These are phyloP conservation scores for Petrolisthes cinctipes DNA, from an alignment of 2,888 invertebrate genomes.

Conservation along the genomic window DNA sequence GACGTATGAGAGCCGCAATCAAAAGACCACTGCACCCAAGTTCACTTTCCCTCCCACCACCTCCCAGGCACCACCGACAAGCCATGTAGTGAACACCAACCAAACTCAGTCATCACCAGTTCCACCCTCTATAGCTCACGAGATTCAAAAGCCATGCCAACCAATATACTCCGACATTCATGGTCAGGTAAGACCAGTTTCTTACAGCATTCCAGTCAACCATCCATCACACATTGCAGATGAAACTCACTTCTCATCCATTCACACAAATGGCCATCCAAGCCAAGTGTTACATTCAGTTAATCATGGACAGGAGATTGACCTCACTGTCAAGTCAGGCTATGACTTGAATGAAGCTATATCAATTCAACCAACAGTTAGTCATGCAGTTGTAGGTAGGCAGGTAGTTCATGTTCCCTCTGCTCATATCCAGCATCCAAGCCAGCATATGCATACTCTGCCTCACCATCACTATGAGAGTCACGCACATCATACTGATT, in stretches of 20 bases:
- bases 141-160: slow-evolving; percentile 17
- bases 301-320: not conserved
- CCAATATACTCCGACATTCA: slow-evolving; percentile 11
- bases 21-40: not conserved
- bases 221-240: slow-evolving; percentile 1
- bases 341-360: not conserved
- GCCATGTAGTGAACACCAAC: not conserved
- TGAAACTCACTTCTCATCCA: not conserved
- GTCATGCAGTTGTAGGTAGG: not conserved
- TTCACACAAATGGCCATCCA: not conserved
- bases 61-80: slow-evolving; percentile 16
- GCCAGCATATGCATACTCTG: not conserved
- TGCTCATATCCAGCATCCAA: not conserved
- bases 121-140: slow-evolving; percentile 25
- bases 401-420: not conserved
- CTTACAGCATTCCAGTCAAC: slow-evolving; percentile 2
- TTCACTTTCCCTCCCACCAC: not conserved
- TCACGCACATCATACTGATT: not conserved
- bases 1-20: not conserved
- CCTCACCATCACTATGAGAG: not conserved
- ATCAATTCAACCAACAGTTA: not conserved
- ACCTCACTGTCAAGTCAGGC: not conserved
- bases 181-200: slow-evolving; percentile 18
- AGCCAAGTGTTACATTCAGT: not conserved
- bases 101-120: not conserved